These are phyloP conservation scores for Pantelozetes paolii DNA, from an alignment of 2,888 invertebrate genomes.

Conservation along the genomic window DNA sequence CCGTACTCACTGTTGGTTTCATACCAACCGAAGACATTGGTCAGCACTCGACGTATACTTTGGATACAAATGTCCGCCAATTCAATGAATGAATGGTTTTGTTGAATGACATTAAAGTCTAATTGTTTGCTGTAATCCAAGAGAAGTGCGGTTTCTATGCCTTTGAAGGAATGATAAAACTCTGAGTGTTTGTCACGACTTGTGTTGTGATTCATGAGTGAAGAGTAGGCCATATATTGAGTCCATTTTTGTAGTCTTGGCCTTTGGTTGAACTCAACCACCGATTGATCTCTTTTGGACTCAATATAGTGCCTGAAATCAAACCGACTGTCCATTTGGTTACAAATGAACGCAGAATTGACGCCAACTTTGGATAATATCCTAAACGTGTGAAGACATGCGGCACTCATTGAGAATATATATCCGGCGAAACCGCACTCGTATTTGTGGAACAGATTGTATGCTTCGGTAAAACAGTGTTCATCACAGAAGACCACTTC, in stretches of 20 bases:
- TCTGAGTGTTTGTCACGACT: background rate
- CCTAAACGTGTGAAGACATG: conserved; percentile 13
- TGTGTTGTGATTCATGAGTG: conserved; percentile 15
- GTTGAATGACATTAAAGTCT: background rate
- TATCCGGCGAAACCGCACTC: conserved; percentile 26
- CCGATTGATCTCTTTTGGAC: background rate
- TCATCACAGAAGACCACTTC: conserved; percentile 37
- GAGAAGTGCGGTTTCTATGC: conserved; percentile 11
- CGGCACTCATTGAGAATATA: background rate
- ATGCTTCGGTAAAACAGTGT: background rate
- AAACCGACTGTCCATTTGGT: background rate
- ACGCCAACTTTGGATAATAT: conserved; percentile 12
- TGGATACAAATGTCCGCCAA: background rate
- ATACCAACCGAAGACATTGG: conserved; percentile 37
- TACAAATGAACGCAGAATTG: background rate
- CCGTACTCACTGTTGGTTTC: background rate
- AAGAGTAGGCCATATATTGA: conserved; percentile 1
- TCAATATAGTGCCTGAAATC: background rate
- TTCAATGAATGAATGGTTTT: background rate
- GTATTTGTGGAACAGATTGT: background rate
- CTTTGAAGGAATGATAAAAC: background rate
- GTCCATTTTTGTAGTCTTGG: background rate
- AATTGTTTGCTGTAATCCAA: background rate
- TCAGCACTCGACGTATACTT: conserved; percentile 5
- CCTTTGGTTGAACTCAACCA: no score